Conservation (phyloP, 2,797 vertebrate species). For the Clarias fuscus region DNA sequence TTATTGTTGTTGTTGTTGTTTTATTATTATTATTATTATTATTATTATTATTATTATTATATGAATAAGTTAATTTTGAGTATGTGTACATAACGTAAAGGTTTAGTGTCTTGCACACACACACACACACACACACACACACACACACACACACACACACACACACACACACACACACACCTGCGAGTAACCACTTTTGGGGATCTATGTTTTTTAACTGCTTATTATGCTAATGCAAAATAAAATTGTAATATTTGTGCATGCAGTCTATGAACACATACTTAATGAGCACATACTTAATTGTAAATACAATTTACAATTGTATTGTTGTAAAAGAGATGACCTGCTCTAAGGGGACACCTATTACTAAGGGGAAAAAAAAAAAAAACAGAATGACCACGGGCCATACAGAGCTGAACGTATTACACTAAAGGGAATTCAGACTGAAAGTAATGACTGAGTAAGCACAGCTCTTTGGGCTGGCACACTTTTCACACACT, state of each 20-base stretch:
- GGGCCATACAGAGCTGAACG: neutral
- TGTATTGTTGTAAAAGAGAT: neutral
- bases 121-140: neutral
- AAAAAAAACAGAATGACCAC: conserved; percentile 34
- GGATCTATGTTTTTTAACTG: neutral
- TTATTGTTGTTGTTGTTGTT: too few relatives aligned
- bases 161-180: neutral
- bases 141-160: neutral
- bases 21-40: too few relatives aligned
- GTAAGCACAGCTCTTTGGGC: conserved; percentile 64
- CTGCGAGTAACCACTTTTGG: too few relatives aligned
- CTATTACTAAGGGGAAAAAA: conserved; percentile 26
- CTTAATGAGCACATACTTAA: neutral
- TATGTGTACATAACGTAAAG: neutral
- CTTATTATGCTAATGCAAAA: neutral
- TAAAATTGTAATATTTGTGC: neutral
- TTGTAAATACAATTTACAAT: neutral
- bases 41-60: too few relatives aligned
- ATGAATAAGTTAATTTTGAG: neutral
- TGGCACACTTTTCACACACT: conserved; percentile 72
- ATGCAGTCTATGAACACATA: neutral
- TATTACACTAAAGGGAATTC: conserved; percentile 40
- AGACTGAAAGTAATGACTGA: conserved; percentile 77
- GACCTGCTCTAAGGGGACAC: neutral
- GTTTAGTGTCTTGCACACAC: neutral